Conservation (phyloP, 2,113 vertebrate species). For the Nematolebias whitei region DNA sequence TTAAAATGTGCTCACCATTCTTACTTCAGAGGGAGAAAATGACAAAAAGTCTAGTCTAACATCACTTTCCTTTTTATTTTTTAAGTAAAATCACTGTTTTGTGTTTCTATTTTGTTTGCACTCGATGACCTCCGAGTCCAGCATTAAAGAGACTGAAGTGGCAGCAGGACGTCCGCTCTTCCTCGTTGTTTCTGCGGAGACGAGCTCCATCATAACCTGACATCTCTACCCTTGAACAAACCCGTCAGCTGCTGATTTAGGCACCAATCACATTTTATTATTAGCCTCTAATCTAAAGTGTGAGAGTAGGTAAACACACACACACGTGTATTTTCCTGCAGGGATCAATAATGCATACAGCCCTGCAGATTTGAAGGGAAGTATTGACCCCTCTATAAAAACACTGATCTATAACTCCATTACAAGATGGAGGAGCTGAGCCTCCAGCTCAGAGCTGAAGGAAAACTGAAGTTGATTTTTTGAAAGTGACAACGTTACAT, state of each 20-base stretch:
- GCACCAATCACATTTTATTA: slow-evolving; percentile 69
- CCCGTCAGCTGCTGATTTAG: slow-evolving; percentile 62
- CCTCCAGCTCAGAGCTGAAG: slow-evolving; percentile 19
- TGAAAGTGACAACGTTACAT: not conserved
- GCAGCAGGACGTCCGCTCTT: not conserved
- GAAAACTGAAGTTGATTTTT: slow-evolving; percentile 5
- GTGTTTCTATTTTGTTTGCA: not conserved
- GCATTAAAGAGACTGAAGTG: not conserved
- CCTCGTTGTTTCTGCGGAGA: slow-evolving; percentile 5
- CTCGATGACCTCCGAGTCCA: not conserved
- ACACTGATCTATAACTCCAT: slow-evolving; percentile 74
- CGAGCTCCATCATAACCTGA: slow-evolving; percentile 22
- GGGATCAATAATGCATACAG: slow-evolving; percentile 72
- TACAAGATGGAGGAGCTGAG: slow-evolving; percentile 57
- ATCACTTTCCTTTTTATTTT: too few species aligned
- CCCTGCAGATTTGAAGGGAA: slow-evolving; percentile 59
- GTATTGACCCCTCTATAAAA: slow-evolving; percentile 76
- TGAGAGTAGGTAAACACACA: slow-evolving; percentile 59
- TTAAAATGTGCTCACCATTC: too few species aligned
- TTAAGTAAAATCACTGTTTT: not conserved
- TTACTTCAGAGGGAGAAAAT: too few species aligned
- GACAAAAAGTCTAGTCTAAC: too few species aligned
- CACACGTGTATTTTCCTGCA: slow-evolving; percentile 1
- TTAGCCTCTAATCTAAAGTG: slow-evolving; percentile 56
- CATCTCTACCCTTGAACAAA: slow-evolving; percentile 37